A percentile compares a stretch with the other conserved stretches of the same genome.
These are phyloP conservation scores for Avahi laniger DNA, from an alignment of 2,797 vertebrate species.

Conservation along the genomic window DNA sequence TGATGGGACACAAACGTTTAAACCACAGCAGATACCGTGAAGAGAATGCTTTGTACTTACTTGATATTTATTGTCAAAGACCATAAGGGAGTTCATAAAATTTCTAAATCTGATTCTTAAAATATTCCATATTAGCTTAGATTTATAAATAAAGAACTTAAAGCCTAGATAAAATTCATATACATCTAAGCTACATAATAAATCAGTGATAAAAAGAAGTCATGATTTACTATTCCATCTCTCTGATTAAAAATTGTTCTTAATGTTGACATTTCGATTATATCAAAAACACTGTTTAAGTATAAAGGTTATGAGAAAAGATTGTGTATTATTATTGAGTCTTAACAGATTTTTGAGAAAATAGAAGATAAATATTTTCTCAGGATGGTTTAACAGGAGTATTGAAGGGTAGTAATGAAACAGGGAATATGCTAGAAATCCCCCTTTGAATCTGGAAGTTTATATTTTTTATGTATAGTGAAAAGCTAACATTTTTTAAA, in stretches of 20 bases:
- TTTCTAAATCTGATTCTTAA: background rate
- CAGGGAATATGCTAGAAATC: background rate
- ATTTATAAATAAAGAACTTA: background rate
- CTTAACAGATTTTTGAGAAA: constrained; percentile 23
- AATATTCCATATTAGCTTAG: background rate
- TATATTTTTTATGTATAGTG: background rate
- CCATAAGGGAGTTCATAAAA: background rate
- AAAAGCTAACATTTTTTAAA: background rate
- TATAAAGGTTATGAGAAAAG: background rate
- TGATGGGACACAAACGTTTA: background rate
- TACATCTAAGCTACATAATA: background rate
- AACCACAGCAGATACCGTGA: background rate
- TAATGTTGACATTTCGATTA: background rate
- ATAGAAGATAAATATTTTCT: background rate
- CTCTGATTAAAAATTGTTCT: background rate
- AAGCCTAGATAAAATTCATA: background rate
- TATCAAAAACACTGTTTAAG: background rate
- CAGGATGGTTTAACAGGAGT: background rate
- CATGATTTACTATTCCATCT: background rate
- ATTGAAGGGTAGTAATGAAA: background rate
- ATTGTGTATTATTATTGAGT: background rate
- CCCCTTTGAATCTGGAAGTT: background rate
- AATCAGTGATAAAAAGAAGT: background rate
- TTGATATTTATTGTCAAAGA: background rate
- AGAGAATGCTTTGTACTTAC: background rate